Percentiles rank a stretch among this genome's conserved stretches.
Evolutionary conservation across 2,113 vertebrate species (phyloP).

Genomic region (Siphamia tubifer): DNA sequence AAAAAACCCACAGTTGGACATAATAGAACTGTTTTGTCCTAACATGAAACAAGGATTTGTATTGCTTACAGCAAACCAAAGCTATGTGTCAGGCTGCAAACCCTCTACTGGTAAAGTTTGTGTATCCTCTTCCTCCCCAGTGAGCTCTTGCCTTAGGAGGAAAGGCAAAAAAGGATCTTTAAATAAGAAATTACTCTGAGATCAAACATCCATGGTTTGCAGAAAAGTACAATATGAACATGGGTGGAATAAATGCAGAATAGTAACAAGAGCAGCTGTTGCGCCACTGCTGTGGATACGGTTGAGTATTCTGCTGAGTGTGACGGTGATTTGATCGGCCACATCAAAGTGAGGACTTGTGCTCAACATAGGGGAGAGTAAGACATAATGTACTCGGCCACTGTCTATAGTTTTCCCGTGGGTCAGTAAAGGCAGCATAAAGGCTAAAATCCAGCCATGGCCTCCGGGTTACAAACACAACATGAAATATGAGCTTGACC

Average conservation of each 20-base stretch:
- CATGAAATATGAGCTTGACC: conserved; percentile 55
- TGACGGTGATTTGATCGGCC: conserved; percentile 54
- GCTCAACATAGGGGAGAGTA: background rate
- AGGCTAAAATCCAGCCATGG: conserved; percentile 50
- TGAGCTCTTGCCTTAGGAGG: no score
- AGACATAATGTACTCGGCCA: conserved; percentile 38
- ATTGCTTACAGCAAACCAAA: no score
- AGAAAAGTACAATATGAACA: no score
- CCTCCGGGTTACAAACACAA: conserved; percentile 50
- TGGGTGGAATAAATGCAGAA: conserved; percentile 14
- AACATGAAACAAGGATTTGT: no score
- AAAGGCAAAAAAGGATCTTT: no score
- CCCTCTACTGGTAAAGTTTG: no score
- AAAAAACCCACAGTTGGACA: no score
- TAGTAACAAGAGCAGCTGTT: conserved; percentile 44
- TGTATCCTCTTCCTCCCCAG: no score
- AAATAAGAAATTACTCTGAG: no score
- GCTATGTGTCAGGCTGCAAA: no score
- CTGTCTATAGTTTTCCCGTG: conserved; percentile 30
- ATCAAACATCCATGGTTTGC: no score
- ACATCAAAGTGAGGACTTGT: conserved; percentile 56
- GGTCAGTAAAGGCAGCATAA: conserved; percentile 40
- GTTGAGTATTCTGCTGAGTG: conserved; percentile 32
- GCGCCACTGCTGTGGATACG: background rate
- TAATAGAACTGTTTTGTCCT: no score